Evolutionary conservation across 2,113 vertebrate genomes (phyloP).

Genomic region (Petromus typicus): DNA sequence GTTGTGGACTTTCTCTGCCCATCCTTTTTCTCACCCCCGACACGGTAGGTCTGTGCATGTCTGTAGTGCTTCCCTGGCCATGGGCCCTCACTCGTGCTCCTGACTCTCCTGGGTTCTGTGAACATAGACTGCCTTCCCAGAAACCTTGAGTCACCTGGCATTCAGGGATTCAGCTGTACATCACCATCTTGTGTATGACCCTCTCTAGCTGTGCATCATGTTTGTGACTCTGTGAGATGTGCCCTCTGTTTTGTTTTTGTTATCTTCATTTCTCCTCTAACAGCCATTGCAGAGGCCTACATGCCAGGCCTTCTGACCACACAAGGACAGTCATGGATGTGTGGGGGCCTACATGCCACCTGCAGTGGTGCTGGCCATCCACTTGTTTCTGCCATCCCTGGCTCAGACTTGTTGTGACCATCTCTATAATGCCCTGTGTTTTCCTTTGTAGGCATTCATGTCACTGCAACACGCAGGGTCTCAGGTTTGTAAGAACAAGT

Average conservation of each 20-base stretch:
- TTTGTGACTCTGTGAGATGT: neutral
- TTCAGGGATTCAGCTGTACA: neutral
- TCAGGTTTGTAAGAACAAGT: constrained; percentile 88
- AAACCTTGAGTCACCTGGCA: neutral
- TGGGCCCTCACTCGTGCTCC: accelerated
- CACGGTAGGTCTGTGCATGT: neutral
- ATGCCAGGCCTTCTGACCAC: no score
- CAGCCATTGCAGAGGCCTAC: neutral
- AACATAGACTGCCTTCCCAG: neutral
- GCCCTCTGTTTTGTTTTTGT: neutral
- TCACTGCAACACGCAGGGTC: constrained; percentile 81
- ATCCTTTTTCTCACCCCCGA: neutral
- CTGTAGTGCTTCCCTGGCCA: neutral
- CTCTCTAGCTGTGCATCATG: no score
- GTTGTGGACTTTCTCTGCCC: neutral
- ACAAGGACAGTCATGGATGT: neutral
- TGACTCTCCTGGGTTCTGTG: neutral
- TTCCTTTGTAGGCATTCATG: constrained; percentile 67
- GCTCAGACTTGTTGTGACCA: neutral
- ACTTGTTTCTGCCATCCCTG: neutral
- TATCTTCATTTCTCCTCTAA: neutral
- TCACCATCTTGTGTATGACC: neutral
- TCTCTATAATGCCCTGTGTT: constrained; percentile 80
- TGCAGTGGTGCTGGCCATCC: neutral
- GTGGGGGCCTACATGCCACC: neutral